phyloP scores from a whole-genome alignment of 2,888 invertebrate genomes.

The Drosophila hamatofila region DNA sequence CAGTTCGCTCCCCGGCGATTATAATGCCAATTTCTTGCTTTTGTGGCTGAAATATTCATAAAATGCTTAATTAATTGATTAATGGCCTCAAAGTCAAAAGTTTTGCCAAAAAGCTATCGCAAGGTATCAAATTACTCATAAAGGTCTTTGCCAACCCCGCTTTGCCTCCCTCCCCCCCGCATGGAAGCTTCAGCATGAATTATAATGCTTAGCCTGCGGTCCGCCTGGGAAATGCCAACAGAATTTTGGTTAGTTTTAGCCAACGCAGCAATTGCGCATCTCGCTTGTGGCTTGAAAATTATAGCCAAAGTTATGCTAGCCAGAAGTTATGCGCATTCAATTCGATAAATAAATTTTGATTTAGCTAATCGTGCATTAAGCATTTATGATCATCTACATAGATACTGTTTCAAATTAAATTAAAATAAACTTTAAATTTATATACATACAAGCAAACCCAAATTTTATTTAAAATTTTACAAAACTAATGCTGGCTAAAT shows the following conservation, averaged over 20 bases:
- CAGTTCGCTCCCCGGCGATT: slow-evolving; percentile 45
- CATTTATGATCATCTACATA: neutral
- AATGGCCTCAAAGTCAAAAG: slow-evolving; percentile 74
- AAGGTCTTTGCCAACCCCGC: neutral
- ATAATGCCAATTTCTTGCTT: slow-evolving; percentile 54
- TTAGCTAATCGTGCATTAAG: neutral
- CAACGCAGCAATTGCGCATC: slow-evolving; percentile 37
- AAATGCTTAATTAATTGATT: slow-evolving; percentile 82
- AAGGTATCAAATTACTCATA: slow-evolving; percentile 62
- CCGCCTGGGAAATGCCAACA: slow-evolving; percentile 6
- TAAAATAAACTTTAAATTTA: neutral
- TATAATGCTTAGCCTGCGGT: slow-evolving; percentile 23
- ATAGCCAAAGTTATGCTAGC: slow-evolving; percentile 32
- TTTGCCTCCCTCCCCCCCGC: neutral
- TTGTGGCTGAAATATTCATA: slow-evolving; percentile 74
- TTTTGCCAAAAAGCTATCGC: slow-evolving; percentile 56
- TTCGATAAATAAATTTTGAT: neutral
- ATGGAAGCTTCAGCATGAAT: neutral
- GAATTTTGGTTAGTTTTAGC: slow-evolving; percentile 15
- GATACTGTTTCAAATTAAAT: neutral
- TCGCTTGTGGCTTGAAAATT: slow-evolving; percentile 40
- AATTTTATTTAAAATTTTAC: neutral
- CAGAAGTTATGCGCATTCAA: slow-evolving; percentile 23
- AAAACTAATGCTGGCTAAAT: neutral
- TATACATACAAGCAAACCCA: too few species aligned